Percentiles rank a stretch among this genome's conserved stretches.
Evolutionary conservation across 2,797 vertebrate species (phyloP).

Genomic region (Tiaroga cobitis): DNA sequence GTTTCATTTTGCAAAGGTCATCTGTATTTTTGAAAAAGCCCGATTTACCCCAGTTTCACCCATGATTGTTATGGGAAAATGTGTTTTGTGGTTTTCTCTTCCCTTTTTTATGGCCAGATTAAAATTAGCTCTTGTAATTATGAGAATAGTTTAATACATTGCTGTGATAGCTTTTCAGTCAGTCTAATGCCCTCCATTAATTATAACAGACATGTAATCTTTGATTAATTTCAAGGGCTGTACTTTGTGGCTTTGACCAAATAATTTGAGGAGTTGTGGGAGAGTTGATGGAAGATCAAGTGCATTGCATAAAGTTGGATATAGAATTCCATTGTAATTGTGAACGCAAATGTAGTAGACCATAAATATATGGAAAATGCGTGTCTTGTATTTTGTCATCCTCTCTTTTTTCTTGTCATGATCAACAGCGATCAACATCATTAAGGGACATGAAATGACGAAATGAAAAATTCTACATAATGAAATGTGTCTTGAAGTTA

Average conservation of each 20-base stretch:
- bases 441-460: neutral
- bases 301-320: neutral
- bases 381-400: neutral
- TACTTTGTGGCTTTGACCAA: conserved; percentile 44
- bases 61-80: neutral
- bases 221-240: conserved; percentile 60
- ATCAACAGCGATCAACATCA: neutral
- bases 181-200: conserved; percentile 67
- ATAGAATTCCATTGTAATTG: neutral
- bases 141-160: conserved; percentile 64
- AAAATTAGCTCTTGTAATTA: conserved; percentile 65
- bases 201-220: conserved; percentile 65
- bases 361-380: neutral
- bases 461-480: neutral
- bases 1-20: neutral
- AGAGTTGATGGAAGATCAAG: neutral
- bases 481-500: conserved; percentile 62
- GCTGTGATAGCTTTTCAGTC: conserved; percentile 59
- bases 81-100: conserved; percentile 22
- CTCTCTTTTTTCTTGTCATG: neutral
- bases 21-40: neutral
- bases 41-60: neutral
- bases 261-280: conserved; percentile 8
- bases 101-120: conserved; percentile 52
- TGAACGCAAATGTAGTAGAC: neutral